Conservation (phyloP, 2,888 invertebrate genomes). For the Stenodema calcarata region DNA sequence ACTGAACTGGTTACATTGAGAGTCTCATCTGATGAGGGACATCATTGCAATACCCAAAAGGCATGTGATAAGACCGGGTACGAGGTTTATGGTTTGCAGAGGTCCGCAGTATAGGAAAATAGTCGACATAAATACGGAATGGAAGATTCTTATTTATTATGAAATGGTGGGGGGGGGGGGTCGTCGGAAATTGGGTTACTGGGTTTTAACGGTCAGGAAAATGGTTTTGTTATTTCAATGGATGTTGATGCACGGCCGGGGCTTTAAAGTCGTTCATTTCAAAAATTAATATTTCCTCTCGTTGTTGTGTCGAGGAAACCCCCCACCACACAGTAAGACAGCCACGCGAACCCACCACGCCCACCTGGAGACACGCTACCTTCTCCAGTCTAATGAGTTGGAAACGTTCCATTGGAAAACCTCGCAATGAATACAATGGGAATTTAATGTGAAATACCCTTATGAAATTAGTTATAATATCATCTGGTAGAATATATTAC, state of each 20-base stretch:
- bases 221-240: neutral
- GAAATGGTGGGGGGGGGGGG: neutral
- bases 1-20: too few species aligned
- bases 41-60: too few species aligned
- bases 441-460: too few species aligned
- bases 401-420: neutral
- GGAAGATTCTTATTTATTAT: too few species aligned
- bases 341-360: slow-evolving; percentile 8
- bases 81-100: too few species aligned
- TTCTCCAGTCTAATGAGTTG: neutral
- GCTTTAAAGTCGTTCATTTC: slow-evolving; percentile 8
- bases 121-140: too few species aligned
- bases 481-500: too few species aligned
- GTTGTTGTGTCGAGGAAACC: neutral
- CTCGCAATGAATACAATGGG: neutral
- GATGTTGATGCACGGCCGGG: neutral
- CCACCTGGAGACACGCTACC: neutral
- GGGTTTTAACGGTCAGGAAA: neutral
- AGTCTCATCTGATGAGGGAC: too few species aligned
- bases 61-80: too few species aligned
- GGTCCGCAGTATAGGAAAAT: neutral
- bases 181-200: neutral
- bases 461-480: too few species aligned
- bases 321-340: neutral
- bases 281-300: slow-evolving; percentile 15